Conservation (phyloP, 2,113 vertebrate genomes). For the Myrmecophaga tridactyla region DNA sequence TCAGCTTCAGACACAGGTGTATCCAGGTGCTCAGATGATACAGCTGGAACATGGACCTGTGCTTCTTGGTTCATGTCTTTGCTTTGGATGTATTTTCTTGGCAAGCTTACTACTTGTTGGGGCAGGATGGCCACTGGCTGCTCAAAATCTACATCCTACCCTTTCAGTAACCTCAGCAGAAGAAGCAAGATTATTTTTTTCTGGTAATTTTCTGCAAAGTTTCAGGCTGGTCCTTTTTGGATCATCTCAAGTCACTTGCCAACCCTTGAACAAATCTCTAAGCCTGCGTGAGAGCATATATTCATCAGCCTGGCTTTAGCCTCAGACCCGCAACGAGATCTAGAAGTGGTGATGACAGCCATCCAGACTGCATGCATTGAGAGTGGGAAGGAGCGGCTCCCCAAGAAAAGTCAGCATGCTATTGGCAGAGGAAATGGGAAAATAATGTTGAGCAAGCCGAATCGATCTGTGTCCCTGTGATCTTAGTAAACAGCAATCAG, state of each 20-base stretch:
- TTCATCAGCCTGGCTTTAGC: background rate
- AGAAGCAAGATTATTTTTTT: background rate
- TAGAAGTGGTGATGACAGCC: background rate
- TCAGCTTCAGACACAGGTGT: background rate
- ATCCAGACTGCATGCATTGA: rapidly evolving
- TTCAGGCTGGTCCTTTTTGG: background rate
- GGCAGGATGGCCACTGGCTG: background rate
- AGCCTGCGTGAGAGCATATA: background rate
- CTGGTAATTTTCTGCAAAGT: background rate
- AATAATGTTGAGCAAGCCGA: background rate
- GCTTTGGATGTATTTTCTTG: background rate
- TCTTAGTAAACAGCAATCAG: background rate
- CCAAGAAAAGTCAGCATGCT: background rate
- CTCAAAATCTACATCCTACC: background rate
- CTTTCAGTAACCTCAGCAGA: background rate
- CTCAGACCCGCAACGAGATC: background rate
- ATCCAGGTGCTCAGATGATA: background rate
- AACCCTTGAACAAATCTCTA: background rate
- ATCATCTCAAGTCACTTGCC: background rate
- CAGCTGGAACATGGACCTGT: background rate
- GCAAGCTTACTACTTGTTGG: background rate
- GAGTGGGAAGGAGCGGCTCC: background rate
- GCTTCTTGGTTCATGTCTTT: background rate
- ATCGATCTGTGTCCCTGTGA: no score
- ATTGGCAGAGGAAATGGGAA: background rate